Percentiles rank a stretch among this genome's conserved stretches.
Conservation (phyloP, 2,888 invertebrate species). For the Bombylius discolor region DNA sequence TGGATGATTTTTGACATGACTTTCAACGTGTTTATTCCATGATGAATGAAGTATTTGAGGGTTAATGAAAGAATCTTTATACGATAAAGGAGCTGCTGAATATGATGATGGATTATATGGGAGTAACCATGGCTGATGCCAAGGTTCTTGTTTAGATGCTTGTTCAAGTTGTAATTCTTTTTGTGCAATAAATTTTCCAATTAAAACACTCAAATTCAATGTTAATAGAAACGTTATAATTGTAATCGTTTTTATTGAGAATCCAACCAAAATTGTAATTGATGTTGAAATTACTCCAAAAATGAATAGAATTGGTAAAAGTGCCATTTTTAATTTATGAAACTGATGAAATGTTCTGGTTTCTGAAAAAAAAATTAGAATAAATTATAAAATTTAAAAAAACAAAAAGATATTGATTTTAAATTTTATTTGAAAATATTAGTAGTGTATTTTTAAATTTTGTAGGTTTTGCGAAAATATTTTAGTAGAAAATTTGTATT, state of each 20-base stretch:
- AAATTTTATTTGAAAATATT: too few species aligned
- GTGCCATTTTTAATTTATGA: not conserved
- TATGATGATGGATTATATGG: not conserved
- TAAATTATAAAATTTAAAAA: too few species aligned
- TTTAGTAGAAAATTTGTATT: too few species aligned
- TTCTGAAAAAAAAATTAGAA: not conserved
- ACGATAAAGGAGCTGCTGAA: too few species aligned
- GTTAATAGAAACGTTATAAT: not conserved
- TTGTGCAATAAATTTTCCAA: not conserved
- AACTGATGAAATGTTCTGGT: not conserved
- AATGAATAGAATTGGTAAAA: not conserved
- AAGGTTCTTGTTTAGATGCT: not conserved
- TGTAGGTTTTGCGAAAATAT: too few species aligned
- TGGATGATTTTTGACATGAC: too few species aligned
- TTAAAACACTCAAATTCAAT: not conserved
- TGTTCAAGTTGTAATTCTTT: not conserved
- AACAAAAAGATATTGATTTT: too few species aligned
- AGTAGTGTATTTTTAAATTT: too few species aligned
- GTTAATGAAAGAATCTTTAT: too few species aligned
- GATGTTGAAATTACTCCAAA: not conserved
- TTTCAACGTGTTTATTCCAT: too few species aligned
- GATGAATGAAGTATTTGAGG: too few species aligned
- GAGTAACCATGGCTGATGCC: not conserved
- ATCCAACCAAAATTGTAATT: not conserved
- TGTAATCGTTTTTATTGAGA: not conserved